Conservation (phyloP, 2,888 invertebrate genomes). For the Lycaena phlaeas region DNA sequence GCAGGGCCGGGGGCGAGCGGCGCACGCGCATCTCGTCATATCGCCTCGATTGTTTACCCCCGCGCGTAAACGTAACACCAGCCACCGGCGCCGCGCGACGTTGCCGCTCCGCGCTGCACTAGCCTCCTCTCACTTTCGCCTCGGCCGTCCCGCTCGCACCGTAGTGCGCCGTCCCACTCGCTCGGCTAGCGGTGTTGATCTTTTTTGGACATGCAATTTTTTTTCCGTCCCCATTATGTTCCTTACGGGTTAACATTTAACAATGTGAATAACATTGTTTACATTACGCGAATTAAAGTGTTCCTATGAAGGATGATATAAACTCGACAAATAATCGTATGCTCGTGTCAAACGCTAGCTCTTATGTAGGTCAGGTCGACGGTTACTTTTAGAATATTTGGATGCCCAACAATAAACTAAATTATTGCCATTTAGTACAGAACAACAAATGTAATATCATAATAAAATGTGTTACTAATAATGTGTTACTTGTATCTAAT, state of each 20-base stretch:
- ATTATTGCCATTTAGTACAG: too few species aligned
- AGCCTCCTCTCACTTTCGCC: conserved; percentile 71
- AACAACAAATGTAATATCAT: too few species aligned
- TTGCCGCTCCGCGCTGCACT: conserved; percentile 57
- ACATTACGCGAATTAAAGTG: too few species aligned
- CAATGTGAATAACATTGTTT: not conserved
- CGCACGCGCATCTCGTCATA: conserved; percentile 60
- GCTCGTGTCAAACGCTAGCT: conserved; percentile 5
- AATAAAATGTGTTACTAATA: too few species aligned
- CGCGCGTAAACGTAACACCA: conserved; percentile 53
- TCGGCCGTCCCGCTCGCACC: conserved; percentile 34
- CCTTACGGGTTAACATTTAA: conserved; percentile 39
- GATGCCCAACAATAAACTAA: conserved; percentile 1
- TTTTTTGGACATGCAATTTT: conserved; percentile 67
- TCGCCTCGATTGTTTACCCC: conserved; percentile 65
- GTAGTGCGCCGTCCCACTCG: conserved; percentile 37
- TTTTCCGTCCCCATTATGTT: conserved; percentile 56
- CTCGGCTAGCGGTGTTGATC: conserved; percentile 64
- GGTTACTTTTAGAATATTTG: conserved; percentile 7
- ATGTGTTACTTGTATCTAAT: too few species aligned
- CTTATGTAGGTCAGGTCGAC: conserved; percentile 9
- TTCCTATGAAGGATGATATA: too few species aligned
- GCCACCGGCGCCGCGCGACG: conserved; percentile 32
- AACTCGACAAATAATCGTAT: conserved; percentile 2
- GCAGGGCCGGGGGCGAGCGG: conserved; percentile 43